Percentiles rank a stretch among this genome's conserved stretches.
Conservation (phyloP, 2,888 invertebrate genomes). For the Lumbricus terrestris region DNA sequence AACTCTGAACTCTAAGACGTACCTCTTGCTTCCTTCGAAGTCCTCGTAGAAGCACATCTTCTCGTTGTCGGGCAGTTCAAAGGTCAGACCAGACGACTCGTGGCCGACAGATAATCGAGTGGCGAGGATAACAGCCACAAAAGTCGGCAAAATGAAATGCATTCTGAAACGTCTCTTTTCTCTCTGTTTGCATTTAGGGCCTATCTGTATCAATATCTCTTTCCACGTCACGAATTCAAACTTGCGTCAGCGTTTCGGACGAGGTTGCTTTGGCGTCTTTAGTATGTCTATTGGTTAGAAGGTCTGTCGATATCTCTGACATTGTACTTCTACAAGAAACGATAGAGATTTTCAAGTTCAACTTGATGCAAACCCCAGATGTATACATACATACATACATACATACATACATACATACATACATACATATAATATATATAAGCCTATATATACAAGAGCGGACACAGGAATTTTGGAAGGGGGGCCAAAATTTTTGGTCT, state of each 20-base stretch:
- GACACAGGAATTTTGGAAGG: too few species aligned
- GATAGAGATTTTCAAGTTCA: not conserved
- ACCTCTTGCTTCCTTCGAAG: slow-evolving; percentile 43
- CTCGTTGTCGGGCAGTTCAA: slow-evolving; percentile 51
- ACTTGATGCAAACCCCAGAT: too few species aligned
- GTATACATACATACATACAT: too few species aligned
- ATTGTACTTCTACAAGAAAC: not conserved
- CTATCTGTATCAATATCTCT: too few species aligned
- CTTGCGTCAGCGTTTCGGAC: not conserved
- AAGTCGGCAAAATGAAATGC: not conserved
- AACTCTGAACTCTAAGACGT: slow-evolving; percentile 51
- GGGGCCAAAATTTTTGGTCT: too few species aligned
- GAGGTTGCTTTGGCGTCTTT: not conserved
- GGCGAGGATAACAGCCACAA: not conserved
- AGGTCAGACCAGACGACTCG: slow-evolving; percentile 39
- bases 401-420: too few species aligned
- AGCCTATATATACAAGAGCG: too few species aligned
- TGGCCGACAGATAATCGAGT: slow-evolving; percentile 15
- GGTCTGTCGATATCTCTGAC: not conserved
- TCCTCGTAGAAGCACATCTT: slow-evolving; percentile 49
- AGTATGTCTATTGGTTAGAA: not conserved
- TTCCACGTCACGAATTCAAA: not conserved
- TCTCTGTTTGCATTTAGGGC: too few species aligned
- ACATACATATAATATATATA: too few species aligned
- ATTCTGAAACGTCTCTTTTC: not conserved